Evolutionary conservation across 2,888 invertebrate genomes (phyloP).

Genomic region (Microctonus aethiopoides): DNA sequence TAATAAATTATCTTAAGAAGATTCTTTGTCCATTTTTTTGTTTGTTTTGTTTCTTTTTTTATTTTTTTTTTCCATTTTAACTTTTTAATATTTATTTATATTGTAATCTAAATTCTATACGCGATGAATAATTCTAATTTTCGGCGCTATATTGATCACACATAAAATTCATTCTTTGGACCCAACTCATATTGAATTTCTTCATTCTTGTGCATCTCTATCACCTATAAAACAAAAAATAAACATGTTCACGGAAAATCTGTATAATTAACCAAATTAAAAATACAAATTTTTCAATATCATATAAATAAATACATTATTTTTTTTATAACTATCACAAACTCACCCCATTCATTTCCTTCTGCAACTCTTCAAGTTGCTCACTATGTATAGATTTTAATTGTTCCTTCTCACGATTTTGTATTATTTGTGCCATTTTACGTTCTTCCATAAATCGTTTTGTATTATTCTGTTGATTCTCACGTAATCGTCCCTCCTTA

Average conservation of each 20-base stretch:
- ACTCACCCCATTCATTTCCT: conserved; percentile 87
- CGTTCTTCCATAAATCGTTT: conserved; percentile 97
- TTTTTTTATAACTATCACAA: background rate
- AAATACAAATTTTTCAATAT: background rate
- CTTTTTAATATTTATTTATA: conserved; percentile 20
- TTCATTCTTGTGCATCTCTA: conserved; percentile 95
- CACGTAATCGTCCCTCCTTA: conserved; percentile 90
- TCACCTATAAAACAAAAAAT: conserved; percentile 72
- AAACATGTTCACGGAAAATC: conserved; percentile 11
- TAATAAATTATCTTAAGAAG: conserved; percentile 57
- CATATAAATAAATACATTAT: background rate
- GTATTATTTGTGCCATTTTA: conserved; percentile 88
- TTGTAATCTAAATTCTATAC: conserved; percentile 28
- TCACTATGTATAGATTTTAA: conserved; percentile 92
- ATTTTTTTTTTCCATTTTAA: conserved; percentile 25
- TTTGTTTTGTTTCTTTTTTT: conserved; percentile 34
- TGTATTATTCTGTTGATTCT: conserved; percentile 97
- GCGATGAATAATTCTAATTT: conserved; percentile 40
- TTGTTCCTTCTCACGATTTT: conserved; percentile 91
- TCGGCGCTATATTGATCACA: conserved; percentile 69
- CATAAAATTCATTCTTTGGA: conserved; percentile 90
- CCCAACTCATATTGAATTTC: conserved; percentile 90
- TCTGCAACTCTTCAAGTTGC: conserved; percentile 88
- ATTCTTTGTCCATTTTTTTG: conserved; percentile 37
- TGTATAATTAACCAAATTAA: conserved; percentile 2